Conservation (phyloP, 2,113 vertebrate species). For the Bos javanicus region DNA sequence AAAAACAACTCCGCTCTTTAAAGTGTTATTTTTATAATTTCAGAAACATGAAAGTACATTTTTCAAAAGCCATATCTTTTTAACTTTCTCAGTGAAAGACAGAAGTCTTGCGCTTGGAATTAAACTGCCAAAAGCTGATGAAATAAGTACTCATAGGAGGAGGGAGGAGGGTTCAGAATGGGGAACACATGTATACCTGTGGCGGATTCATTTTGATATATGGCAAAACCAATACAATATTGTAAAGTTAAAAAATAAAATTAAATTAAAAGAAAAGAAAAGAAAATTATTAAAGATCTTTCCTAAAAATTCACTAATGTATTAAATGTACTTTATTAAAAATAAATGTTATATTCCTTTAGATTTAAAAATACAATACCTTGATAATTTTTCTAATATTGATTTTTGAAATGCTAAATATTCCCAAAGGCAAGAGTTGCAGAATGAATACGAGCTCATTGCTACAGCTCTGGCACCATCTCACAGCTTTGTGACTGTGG, state of each 20-base stretch:
- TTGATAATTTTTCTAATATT: neutral
- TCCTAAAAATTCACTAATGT: neutral
- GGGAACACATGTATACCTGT: no score
- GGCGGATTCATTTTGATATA: no score
- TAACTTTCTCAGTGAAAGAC: neutral
- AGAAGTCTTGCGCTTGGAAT: neutral
- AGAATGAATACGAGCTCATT: neutral
- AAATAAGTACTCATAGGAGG: neutral
- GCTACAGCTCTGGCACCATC: neutral
- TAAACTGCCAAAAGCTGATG: constrained; percentile 30
- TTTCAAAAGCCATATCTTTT: neutral
- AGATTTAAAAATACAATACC: constrained; percentile 7
- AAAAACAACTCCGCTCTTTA: neutral
- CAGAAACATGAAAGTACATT: neutral
- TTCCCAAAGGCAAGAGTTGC: neutral
- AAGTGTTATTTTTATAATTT: neutral
- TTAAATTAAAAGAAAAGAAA: neutral
- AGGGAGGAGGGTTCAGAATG: no score
- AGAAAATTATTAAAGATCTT: constrained; percentile 32
- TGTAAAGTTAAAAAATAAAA: no score
- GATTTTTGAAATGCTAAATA: neutral
- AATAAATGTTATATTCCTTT: neutral
- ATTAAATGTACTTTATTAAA: neutral
- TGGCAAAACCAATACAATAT: no score
- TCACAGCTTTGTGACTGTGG: neutral